Evolutionary conservation across 2,888 invertebrate species (phyloP).

Genomic region (Formica aserva): DNA sequence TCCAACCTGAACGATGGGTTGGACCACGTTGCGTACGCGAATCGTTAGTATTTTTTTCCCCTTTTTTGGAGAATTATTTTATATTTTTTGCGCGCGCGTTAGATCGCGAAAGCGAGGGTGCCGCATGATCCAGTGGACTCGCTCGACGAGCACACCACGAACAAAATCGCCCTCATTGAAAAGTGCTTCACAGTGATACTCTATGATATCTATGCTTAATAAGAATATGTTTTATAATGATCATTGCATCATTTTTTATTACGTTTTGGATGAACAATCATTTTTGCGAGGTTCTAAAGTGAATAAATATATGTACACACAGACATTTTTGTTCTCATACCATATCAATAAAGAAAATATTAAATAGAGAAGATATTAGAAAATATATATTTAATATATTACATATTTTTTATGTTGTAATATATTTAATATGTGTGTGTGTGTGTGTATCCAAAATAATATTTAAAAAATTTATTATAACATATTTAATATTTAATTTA

Average conservation of each 20-base stretch:
- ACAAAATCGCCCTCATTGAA: conserved; percentile 22
- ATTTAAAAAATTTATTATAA: background rate
- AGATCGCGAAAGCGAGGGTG: background rate
- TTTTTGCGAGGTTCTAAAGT: background rate
- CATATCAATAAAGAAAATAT: background rate
- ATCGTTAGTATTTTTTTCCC: conserved; percentile 86
- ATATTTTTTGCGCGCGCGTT: background rate
- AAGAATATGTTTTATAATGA: background rate
- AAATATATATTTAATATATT: background rate
- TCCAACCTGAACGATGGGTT: conserved; percentile 86
- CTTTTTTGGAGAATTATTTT: background rate
- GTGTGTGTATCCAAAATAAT: background rate
- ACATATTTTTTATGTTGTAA: background rate
- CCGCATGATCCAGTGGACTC: conserved; percentile 52
- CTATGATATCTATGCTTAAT: background rate
- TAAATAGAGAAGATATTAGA: background rate
- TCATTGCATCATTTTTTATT: background rate
- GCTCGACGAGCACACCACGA: conserved; percentile 25
- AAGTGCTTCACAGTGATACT: conserved; percentile 29
- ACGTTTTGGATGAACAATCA: background rate
- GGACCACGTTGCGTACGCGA: conserved; percentile 87
- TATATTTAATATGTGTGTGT: background rate
- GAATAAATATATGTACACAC: background rate
- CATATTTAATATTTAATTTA: conserved; percentile 6
- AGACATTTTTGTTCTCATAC: background rate